Evolutionary conservation across 1,140 invertebrate genomes (phyloP).

Genomic region (Diuraphis noxia): DNA sequence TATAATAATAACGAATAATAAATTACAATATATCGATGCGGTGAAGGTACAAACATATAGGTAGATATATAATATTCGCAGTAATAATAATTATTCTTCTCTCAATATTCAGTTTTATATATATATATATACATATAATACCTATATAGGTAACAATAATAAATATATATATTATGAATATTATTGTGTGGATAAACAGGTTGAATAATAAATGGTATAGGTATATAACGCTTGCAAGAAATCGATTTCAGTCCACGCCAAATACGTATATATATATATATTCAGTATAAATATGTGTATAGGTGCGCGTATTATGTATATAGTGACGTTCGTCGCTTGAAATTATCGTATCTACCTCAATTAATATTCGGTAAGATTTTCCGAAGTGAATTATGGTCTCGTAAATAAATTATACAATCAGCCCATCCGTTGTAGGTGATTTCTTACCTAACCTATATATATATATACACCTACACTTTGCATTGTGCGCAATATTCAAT

Average conservation of each 20-base stretch:
- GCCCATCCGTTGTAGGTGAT: not conserved
- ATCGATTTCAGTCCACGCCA: not conserved
- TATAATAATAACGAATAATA: not conserved
- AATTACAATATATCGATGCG: not conserved
- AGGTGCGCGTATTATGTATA: not conserved
- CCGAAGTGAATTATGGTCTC: not conserved
- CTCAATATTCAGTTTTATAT: not conserved
- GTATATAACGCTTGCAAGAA: conserved; percentile 15
- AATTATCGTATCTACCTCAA: not conserved
- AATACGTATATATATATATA: not conserved
- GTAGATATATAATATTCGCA: not conserved
- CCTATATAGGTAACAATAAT: not conserved
- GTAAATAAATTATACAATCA: conserved; percentile 24
- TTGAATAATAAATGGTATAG: conserved; percentile 22
- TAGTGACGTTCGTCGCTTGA: conserved; percentile 14
- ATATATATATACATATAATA: too few species aligned
- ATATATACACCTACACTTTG: not conserved
- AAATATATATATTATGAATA: not conserved
- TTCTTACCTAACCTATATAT: not conserved
- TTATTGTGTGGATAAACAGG: not conserved
- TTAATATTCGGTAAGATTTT: conserved; percentile 10
- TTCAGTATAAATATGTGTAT: not conserved
- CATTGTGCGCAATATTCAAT: not conserved
- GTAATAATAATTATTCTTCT: conserved; percentile 13
- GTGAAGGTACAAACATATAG: not conserved